Evolutionary conservation across 2,888 invertebrate genomes (phyloP).

Genomic region (Eristalinus aeneus): DNA sequence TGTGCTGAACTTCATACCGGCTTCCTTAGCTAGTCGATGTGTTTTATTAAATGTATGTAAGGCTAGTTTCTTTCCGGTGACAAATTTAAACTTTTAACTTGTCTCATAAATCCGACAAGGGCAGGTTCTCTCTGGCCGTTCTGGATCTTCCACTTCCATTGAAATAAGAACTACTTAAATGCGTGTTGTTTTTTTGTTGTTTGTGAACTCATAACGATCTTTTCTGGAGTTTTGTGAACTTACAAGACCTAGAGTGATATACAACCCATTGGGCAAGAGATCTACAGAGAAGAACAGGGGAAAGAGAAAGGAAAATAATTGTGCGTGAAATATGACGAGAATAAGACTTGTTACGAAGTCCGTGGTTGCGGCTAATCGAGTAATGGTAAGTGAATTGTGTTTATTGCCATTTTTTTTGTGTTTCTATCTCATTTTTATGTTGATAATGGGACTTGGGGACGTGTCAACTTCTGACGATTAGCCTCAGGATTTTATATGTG

Average conservation of each 20-base stretch:
- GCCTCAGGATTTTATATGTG: too few relatives aligned
- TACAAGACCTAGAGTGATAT: conserved; percentile 52
- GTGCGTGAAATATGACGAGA: conserved; percentile 70
- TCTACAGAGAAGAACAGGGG: conserved; percentile 11
- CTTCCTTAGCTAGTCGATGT: conserved; percentile 31
- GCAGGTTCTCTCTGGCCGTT: conserved; percentile 33
- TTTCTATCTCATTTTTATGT: conserved; percentile 15
- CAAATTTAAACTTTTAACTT: conserved; percentile 37
- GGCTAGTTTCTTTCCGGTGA: conserved; percentile 28
- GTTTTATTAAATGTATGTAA: conserved; percentile 41
- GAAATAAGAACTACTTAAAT: conserved; percentile 36
- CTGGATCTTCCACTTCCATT: conserved; percentile 55
- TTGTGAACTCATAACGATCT: conserved; percentile 56
- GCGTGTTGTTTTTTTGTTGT: conserved; percentile 35
- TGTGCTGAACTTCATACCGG: conserved; percentile 21
- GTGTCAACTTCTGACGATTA: neutral
- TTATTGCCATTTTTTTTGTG: conserved; percentile 1
- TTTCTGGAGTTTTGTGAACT: conserved; percentile 58
- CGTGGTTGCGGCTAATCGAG: conserved; percentile 59
- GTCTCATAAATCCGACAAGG: conserved; percentile 51
- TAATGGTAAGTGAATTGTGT: conserved; percentile 62
- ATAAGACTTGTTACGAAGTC: conserved; percentile 64
- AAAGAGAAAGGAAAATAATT: conserved; percentile 22
- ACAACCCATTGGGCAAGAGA: neutral
- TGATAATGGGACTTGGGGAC: conserved; percentile 51